Conservation (phyloP, 2,797 vertebrate genomes). For the Helicolenus hilgendorfi region DNA sequence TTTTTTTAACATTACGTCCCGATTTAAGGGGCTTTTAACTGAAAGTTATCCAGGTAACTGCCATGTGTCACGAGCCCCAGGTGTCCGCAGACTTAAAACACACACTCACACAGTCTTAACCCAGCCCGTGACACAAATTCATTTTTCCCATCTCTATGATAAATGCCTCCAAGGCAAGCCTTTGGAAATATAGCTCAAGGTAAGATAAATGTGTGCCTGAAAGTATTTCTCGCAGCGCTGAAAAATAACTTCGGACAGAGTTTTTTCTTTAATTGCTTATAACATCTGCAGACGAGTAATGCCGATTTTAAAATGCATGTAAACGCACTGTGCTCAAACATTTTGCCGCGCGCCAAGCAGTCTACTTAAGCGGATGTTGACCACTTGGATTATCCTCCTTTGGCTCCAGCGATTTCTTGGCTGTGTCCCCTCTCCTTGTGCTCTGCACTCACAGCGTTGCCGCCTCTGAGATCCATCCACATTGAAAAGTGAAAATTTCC, state of each 20-base stretch:
- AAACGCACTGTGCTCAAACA: conserved; percentile 4
- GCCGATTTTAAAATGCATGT: conserved; percentile 23
- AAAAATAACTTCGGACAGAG: conserved; percentile 24
- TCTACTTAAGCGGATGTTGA: conserved; percentile 55
- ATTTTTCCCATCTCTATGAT: conserved; percentile 62
- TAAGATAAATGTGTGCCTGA: conserved; percentile 56
- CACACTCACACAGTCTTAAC: conserved; percentile 12
- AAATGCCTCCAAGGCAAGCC: conserved; percentile 66
- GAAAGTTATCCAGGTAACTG: not conserved
- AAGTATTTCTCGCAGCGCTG: conserved; percentile 21
- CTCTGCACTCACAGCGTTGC: conserved; percentile 15
- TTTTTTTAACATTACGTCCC: not conserved
- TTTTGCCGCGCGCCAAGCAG: conserved; percentile 36
- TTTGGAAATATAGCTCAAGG: conserved; percentile 69
- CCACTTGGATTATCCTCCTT: conserved; percentile 57
- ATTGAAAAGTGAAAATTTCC: conserved; percentile 11
- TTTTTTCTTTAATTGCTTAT: conserved; percentile 18
- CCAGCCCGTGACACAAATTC: conserved; percentile 44
- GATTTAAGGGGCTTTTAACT: conserved; percentile 1
- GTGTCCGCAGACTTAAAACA: conserved; percentile 2
- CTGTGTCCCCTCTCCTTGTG: conserved; percentile 41
- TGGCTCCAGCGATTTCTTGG: conserved; percentile 46
- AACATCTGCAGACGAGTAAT: not conserved
- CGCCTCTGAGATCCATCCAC: conserved; percentile 19
- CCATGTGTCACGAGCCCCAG: conserved; percentile 1